Conservation (phyloP, 2,888 invertebrate species). For the Callyntrura guangdongensis region DNA sequence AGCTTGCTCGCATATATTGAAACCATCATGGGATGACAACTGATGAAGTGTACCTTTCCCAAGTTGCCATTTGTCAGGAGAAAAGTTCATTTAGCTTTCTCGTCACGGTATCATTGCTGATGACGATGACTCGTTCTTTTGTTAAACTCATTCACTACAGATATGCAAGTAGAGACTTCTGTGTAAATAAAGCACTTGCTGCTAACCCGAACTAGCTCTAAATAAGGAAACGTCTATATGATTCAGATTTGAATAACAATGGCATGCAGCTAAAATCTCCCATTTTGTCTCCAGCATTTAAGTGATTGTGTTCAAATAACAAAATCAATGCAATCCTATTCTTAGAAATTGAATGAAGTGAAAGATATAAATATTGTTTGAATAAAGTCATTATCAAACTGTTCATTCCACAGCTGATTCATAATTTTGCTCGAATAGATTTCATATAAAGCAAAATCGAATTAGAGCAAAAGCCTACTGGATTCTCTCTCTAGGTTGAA, state of each 20-base stretch:
- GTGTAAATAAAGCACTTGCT: conserved; percentile 1
- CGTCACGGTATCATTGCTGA: conserved; percentile 70
- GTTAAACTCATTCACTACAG: background rate
- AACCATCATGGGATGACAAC: conserved; percentile 68
- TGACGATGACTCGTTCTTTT: conserved; percentile 63
- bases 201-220: background rate
- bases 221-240: conserved; percentile 15
- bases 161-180: background rate
- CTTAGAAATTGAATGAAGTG: conserved; percentile 20
- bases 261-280: conserved; percentile 37
- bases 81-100: conserved; percentile 75
- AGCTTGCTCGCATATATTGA: conserved; percentile 27
- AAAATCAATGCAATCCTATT: background rate
- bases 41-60: conserved; percentile 78
- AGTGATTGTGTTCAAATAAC: background rate
- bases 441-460: background rate
- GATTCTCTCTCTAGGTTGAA: background rate
- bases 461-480: conserved; percentile 5
- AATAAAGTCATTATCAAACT: conserved; percentile 41
- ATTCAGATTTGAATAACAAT: conserved; percentile 53
- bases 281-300: background rate
- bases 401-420: background rate
- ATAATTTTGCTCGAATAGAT: background rate
- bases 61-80: conserved; percentile 74
- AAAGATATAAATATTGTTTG: conserved; percentile 30